Evolutionary conservation across 2,113 vertebrate species (phyloP).

Genomic region (Terrapene triunguis): DNA sequence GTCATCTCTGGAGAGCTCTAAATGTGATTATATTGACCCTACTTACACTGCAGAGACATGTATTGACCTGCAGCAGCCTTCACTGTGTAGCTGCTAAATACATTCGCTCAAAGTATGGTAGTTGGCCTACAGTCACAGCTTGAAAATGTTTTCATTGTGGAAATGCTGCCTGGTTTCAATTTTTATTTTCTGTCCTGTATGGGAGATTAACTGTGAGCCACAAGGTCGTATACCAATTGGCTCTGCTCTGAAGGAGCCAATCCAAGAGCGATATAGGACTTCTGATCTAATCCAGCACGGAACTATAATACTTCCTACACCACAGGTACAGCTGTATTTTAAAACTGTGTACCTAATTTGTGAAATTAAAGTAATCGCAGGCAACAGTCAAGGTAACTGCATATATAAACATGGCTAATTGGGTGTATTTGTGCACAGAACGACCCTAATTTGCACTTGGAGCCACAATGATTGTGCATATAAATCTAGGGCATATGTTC

Average conservation of each 20-base stretch:
- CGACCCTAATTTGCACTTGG: background rate
- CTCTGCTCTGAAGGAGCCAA: background rate
- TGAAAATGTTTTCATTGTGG: background rate
- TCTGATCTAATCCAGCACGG: background rate
- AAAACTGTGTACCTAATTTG: background rate
- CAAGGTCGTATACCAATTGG: slow-evolving; percentile 28
- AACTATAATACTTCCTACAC: background rate
- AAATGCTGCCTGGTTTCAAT: slow-evolving; percentile 24
- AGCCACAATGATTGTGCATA: background rate
- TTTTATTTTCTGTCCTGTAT: slow-evolving; percentile 34
- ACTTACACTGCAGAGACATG: rapidly evolving
- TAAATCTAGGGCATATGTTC: rapidly evolving
- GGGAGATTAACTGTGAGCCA: slow-evolving; percentile 43
- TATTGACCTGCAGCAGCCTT: background rate
- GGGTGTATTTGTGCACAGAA: background rate
- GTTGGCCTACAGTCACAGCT: background rate
- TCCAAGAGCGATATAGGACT: background rate
- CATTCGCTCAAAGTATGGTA: background rate
- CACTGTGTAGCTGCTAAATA: rapidly evolving
- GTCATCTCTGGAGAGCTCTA: background rate
- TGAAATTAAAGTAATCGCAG: rapidly evolving
- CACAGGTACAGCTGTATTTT: background rate
- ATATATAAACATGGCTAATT: background rate
- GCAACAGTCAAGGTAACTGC: rapidly evolving
- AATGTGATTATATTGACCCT: background rate